Base-by-base conservation (phyloP, 2,888 invertebrate species). In the Drosophila greeni region DNA sequence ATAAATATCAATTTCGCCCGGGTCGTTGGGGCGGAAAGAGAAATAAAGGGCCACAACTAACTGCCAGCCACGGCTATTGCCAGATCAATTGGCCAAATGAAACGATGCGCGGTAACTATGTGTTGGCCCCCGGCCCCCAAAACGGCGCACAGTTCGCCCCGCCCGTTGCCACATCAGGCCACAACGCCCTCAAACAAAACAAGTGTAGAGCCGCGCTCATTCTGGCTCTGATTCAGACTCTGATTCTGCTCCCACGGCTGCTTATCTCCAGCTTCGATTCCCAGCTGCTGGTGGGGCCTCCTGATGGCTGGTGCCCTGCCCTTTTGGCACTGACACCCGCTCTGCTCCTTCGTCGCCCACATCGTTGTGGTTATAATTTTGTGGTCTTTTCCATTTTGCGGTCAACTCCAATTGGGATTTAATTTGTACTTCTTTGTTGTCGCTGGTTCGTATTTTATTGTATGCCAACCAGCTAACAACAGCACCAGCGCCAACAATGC, bases 391-490 rank as follows among this genome's bases (percentile, higher is more conserved):
- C 75, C 77, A 82, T 83, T 84, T 82, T 83, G 82, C 81, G 82
- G 84, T 83, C 80, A 80, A 79, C 84, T 84, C 83, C 85, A 85
- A 82, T 84, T 82, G 77, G 78, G 84, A 80, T 85, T 82, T 82
- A 82, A 82, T 82, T 82, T 82, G 82, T 81, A 85, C 85, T 82
- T 85, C 82, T 85, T 83, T 85, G 82, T 82, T 81, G 85, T 82
- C 83, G 76, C 79, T 79, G 82, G 79, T 84, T 79, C 73, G 79
- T 74, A 84, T 79, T 84, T 79, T 79, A 79, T 79, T 84, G 84
- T 79, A 78, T 74, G 68, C 79, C 75, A 65, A 52, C 60, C 65
- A 71, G 56, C 69, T 74, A 79, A 59, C 60, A 78, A 51, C 62
- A 67, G 54, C 62, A 66, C 60, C 75, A 66, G 75, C 54, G 74